Base-by-base conservation (phyloP, 1,140 invertebrate genomes). In the Hyposmocoma kahamanoa region DNA sequence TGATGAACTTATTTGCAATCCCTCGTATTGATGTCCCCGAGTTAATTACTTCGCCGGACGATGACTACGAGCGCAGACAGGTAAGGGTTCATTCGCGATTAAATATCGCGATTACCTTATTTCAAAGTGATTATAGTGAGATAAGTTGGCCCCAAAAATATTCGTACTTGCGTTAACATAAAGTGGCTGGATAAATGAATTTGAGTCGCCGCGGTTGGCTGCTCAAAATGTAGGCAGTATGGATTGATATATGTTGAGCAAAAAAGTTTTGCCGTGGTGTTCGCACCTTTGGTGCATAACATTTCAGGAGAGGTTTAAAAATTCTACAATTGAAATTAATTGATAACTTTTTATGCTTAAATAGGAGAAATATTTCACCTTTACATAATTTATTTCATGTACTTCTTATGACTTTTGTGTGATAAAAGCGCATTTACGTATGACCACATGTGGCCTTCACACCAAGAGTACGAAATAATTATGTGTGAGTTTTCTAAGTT, bases 11-110 rank as follows among this genome's bases (percentile, higher is more conserved):
- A 55, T 88, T 91, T 47, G 88, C 88, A 57, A 75, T 92, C 3
- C 89, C 89, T 1, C 63, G 87, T 3, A 86, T 78, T 42, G 89
- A 93, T 63, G 88, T 90, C 5, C 90, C 91, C 0, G 92, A 94
- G 76, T 56, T 94, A 43, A 32, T 89, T 13, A 84, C 88, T 17
- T 60, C 77, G 30, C 86, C 86, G 22, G 88, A 91, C 11, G 91
- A 92, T 46, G 51, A 58, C 13, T 72, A 71, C 39, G 57, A 55
- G 4, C 67, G 66, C 21, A 62, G 77, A 15, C 52, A 62, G 63
- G 70, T 84, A 45, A 19, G 43, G 47, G 39, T n/a, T n/a, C n/a
- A n/a, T n/a, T n/a, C n/a, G n/a, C 22, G 5, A 11, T 11, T 28
- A 28, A 6, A 28, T 28, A 6, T 28, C 24, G 24, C 24, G 24